phyloP scores from a whole-genome alignment of 2,888 invertebrate genomes.

The Latheticus oryzae region DNA sequence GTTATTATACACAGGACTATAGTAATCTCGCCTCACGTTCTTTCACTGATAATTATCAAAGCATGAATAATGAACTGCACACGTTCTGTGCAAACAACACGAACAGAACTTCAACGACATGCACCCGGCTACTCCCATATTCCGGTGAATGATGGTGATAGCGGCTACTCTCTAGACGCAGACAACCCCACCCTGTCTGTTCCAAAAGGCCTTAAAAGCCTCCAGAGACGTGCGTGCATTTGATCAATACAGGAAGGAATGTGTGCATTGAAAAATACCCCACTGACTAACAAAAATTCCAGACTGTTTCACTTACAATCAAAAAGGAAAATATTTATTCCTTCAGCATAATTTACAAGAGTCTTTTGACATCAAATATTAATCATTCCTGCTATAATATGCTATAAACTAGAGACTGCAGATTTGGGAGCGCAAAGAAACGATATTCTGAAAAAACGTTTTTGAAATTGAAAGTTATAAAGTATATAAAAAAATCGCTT shows the following conservation, averaged over 20 bases:
- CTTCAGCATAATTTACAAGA: slow-evolving; percentile 1
- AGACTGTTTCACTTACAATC: background rate
- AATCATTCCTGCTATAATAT: too few species aligned
- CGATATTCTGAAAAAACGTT: background rate
- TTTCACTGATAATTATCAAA: slow-evolving; percentile 56
- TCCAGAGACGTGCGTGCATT: slow-evolving; percentile 40
- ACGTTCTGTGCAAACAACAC: slow-evolving; percentile 51
- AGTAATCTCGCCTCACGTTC: slow-evolving; percentile 46
- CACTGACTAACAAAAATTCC: background rate
- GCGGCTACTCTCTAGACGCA: slow-evolving; percentile 38
- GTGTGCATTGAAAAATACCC: slow-evolving; percentile 28
- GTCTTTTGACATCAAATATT: too few species aligned
- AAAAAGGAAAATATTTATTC: background rate
- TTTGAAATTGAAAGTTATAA: background rate
- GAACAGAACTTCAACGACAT: slow-evolving; percentile 42
- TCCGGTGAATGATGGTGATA: slow-evolving; percentile 39
- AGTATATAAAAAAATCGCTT: background rate
- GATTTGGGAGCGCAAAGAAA: too few species aligned
- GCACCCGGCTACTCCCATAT: slow-evolving; percentile 41
- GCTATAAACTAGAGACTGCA: too few species aligned
- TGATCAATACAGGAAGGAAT: slow-evolving; percentile 39
- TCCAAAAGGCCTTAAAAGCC: slow-evolving; percentile 37
- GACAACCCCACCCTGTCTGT: slow-evolving; percentile 41
- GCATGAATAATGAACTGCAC: slow-evolving; percentile 56
- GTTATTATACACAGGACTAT: slow-evolving; percentile 18